These are phyloP conservation scores for Siniperca chuatsi DNA, from an alignment of 2,113 vertebrate species.

Conservation along the genomic window DNA sequence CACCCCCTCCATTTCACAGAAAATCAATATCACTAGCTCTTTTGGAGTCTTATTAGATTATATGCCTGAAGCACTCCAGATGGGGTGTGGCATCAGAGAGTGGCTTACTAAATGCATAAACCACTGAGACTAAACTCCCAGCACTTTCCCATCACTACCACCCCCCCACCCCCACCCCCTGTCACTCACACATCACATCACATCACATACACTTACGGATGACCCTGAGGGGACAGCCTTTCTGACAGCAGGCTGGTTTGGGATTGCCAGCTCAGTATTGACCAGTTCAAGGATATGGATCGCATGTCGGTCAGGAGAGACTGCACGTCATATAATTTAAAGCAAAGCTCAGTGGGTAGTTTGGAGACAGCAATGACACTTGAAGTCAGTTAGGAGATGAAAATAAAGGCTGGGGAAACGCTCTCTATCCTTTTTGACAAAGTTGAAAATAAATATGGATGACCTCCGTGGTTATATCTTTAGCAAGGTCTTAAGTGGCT, in stretches of 20 bases:
- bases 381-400: conserved; percentile 6
- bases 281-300: conserved; percentile 65
- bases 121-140: conserved; percentile 60
- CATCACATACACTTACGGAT: conserved; percentile 2
- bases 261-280: conserved; percentile 53
- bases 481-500: conserved; percentile 12
- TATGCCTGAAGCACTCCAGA: conserved; percentile 71
- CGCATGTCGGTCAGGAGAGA: conserved; percentile 58
- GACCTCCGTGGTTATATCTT: conserved; percentile 15
- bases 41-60: conserved; percentile 79
- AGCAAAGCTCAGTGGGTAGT: not conserved
- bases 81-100: conserved; percentile 76
- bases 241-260: conserved; percentile 44
- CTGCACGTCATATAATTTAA: conserved; percentile 37
- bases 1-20: conserved; percentile 69
- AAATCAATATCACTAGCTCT: conserved; percentile 80
- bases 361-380: not conserved
- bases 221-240: conserved; percentile 18
- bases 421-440: not conserved
- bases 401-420: conserved; percentile 16
- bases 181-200: not conserved
- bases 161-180: not conserved
- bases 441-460: conserved; percentile 15
- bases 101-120: conserved; percentile 68
- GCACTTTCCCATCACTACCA: conserved; percentile 45